Percentiles rank a stretch among this genome's conserved stretches.
Evolutionary conservation across 2,113 vertebrate genomes (phyloP).

Genomic region (Aegotheles bennettii): DNA sequence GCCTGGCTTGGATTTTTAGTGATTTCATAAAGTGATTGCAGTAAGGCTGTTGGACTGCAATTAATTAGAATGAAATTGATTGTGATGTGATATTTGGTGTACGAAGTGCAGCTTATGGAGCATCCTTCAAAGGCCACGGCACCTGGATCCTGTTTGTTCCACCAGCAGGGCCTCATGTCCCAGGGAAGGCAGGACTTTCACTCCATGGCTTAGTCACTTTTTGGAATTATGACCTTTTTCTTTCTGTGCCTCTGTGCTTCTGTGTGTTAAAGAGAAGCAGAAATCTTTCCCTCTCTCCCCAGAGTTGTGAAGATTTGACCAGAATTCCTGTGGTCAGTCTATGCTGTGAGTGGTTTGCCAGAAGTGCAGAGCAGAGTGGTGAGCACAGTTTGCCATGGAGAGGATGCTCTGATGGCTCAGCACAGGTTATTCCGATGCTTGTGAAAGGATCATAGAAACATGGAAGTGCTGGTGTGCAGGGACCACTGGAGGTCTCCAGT

Average conservation of each 20-base stretch:
- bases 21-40: not conserved
- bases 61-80: not conserved
- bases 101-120: not conserved
- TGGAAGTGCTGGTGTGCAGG: not conserved
- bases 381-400: not conserved
- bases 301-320: not conserved
- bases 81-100: not conserved
- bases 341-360: not conserved
- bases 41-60: not conserved
- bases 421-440: not conserved
- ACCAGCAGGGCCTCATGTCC: not conserved
- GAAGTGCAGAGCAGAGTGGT: not conserved
- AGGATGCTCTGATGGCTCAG: not conserved
- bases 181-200: not conserved
- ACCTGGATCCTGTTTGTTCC: not conserved
- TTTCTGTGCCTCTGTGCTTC: not conserved
- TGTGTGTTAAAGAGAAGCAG: not conserved
- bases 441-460: not conserved
- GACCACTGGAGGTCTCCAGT: not conserved
- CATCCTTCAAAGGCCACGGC: not conserved
- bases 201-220: not conserved
- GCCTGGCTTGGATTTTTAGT: not conserved
- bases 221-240: not conserved
- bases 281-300: not conserved
- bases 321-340: not conserved